These are phyloP conservation scores for Oceanites oceanicus DNA, from an alignment of 2,113 vertebrate species.

Conservation along the genomic window DNA sequence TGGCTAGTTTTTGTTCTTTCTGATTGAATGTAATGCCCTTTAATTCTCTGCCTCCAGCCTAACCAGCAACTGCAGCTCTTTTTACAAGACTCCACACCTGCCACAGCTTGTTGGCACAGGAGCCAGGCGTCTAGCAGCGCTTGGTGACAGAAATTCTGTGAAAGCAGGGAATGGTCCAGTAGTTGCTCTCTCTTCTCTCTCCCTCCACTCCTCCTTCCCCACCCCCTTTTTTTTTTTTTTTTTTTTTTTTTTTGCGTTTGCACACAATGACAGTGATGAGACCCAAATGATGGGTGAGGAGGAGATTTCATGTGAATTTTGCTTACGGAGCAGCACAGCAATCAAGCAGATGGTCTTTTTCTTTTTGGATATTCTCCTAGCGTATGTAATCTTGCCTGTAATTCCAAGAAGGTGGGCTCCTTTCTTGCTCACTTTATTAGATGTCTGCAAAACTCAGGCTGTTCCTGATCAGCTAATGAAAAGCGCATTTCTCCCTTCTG, in stretches of 20 bases:
- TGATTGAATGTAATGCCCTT: slow-evolving; percentile 36
- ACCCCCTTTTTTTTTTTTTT: background rate
- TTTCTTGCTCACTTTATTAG: background rate
- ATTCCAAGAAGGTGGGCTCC: slow-evolving; percentile 37
- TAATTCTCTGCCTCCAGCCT: slow-evolving; percentile 53
- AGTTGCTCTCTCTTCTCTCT: background rate
- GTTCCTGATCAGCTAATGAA: slow-evolving; percentile 26
- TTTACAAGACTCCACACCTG: slow-evolving; percentile 63
- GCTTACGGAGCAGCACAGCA: slow-evolving; percentile 49
- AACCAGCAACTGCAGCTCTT: slow-evolving; percentile 58
- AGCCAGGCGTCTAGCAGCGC: background rate
- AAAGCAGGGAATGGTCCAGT: background rate
- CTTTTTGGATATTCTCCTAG: slow-evolving; percentile 40
- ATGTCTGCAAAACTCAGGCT: slow-evolving; percentile 10
- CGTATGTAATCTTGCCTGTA: slow-evolving; percentile 13
- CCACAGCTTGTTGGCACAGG: slow-evolving; percentile 63
- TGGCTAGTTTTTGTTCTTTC: slow-evolving; percentile 35
- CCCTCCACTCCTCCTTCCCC: background rate
- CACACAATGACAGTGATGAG: slow-evolving; percentile 64
- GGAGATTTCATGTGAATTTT: slow-evolving; percentile 25
- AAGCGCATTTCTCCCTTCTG: background rate
- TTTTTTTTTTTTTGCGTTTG: background rate
- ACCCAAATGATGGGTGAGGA: slow-evolving; percentile 18
- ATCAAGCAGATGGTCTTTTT: slow-evolving; percentile 60
- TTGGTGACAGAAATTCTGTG: background rate